Base-by-base conservation (phyloP, 2,797 vertebrate genomes). In the Melanotaenia boesemani region DNA sequence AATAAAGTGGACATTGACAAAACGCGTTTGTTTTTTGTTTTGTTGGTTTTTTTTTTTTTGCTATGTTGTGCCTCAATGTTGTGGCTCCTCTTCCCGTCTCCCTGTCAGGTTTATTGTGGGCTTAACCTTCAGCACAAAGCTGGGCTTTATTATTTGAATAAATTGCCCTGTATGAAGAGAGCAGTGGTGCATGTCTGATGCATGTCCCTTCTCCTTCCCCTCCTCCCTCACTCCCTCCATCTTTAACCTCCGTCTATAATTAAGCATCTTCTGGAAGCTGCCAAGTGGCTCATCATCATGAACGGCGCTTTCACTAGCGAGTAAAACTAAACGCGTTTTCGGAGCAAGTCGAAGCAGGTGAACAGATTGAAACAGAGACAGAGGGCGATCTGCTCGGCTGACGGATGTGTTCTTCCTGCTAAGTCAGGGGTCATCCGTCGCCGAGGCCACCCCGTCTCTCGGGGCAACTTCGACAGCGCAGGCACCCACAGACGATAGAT, bases 61-160 rank as follows among this genome's bases (percentile, higher is more conserved):
- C 66, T 69, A 67, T 70, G 70, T 61, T 37, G 66, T 13, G 67
- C 41, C 69, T 83, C 63, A 5, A 71, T 80, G 81, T 69, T 39
- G 50, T 63, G 64, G 72, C 58, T 37, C 69, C 66, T 60, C 83
- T 80, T 60, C 80, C 60, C 63, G 62, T 74, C 62, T 83, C 74
- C 58, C 46, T 83, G 80, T 88, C 88, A 90, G 82, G 61, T 90
- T 93, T 89, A 92, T 86, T 83, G 84, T 85, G 76, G 75, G 77
- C 65, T 81, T 85, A 92, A 76, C 87, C 86, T 87, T 91, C 83
- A 85, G 76, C 52, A 57, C 80, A 63, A 77, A 71, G 72, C 84
- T 70, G 56, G 62, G 70, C 80, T 89, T 89, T 91, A 91, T 92
- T 93, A 87, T 93, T 94, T 92, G 87, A 91, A 92, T 90, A 92